These are phyloP conservation scores for Desmophyllum pertusum DNA, from an alignment of 92 coral and sea anemone genomes.

Conservation along the genomic window DNA sequence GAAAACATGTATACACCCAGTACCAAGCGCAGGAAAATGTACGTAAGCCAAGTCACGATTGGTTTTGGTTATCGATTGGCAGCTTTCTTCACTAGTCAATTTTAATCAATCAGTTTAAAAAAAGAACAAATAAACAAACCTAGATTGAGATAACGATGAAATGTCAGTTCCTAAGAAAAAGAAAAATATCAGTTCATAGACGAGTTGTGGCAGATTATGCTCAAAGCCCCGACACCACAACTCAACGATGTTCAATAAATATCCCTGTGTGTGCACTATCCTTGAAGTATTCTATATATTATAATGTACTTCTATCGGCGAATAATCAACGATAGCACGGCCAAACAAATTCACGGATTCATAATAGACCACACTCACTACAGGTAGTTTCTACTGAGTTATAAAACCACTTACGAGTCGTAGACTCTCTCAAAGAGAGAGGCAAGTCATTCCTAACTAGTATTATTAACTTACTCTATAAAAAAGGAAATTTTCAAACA, in stretches of 20 bases:
- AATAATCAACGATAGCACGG: too few species aligned
- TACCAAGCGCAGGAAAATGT: background rate
- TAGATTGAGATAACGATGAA: background rate
- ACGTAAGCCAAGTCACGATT: background rate
- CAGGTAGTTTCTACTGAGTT: background rate
- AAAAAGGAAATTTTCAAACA: too few species aligned
- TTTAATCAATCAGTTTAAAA: background rate
- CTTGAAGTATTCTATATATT: too few species aligned
- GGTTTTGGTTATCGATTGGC: background rate
- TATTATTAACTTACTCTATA: too few species aligned
- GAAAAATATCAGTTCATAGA: background rate
- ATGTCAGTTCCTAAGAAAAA: background rate
- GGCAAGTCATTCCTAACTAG: too few species aligned
- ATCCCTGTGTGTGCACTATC: too few species aligned
- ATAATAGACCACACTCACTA: background rate
- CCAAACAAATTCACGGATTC: too few species aligned
- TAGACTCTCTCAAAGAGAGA: too few species aligned
- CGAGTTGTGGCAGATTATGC: background rate
- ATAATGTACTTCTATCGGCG: too few species aligned
- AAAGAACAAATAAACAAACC: background rate
- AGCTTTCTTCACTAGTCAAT: background rate
- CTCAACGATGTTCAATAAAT: too few species aligned
- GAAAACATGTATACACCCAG: background rate
- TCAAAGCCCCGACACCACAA: background rate
- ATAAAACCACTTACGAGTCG: background rate